phyloP scores from a whole-genome alignment of 2,888 invertebrate genomes.

The Epirrita christyi region DNA sequence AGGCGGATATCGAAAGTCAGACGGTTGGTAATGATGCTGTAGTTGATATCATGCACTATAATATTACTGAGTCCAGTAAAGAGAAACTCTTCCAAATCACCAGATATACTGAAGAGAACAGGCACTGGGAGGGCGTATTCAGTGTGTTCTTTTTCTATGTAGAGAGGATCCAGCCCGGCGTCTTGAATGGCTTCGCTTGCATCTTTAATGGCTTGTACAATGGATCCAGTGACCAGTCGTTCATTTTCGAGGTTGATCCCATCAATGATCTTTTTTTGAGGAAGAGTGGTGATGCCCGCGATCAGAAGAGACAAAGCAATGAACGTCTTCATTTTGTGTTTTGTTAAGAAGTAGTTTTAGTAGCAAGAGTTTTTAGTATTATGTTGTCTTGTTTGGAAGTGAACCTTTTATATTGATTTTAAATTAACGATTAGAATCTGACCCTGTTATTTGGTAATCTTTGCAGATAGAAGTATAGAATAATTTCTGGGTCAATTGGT shows the following conservation, averaged over 20 bases:
- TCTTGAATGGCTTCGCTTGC: slow-evolving; percentile 10
- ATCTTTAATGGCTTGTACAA: slow-evolving; percentile 17
- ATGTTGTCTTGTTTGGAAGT: background rate
- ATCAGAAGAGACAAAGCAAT: slow-evolving; percentile 16
- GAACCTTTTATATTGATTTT: slow-evolving; percentile 5
- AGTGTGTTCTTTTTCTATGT: background rate
- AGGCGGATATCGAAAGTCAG: slow-evolving; percentile 48
- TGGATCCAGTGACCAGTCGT: slow-evolving; percentile 10
- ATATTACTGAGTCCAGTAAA: slow-evolving; percentile 53
- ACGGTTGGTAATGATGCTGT: slow-evolving; percentile 36
- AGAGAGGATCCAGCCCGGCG: slow-evolving; percentile 23
- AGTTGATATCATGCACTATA: slow-evolving; percentile 46
- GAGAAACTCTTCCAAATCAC: background rate
- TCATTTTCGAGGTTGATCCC: slow-evolving; percentile 11
- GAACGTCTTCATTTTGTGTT: slow-evolving; percentile 13
- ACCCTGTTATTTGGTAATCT: background rate
- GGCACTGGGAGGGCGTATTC: slow-evolving; percentile 20
- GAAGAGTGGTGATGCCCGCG: slow-evolving; percentile 3
- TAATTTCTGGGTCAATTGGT: no score
- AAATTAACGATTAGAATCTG: slow-evolving; percentile 2
- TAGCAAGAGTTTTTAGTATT: no score
- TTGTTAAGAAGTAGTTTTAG: background rate
- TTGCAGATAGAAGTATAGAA: no score
- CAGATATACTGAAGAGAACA: slow-evolving; percentile 6
- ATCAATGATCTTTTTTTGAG: slow-evolving; percentile 10